Evolutionary conservation across 2,888 invertebrate genomes (phyloP).

Genomic region (Chymomyza caudatula): DNA sequence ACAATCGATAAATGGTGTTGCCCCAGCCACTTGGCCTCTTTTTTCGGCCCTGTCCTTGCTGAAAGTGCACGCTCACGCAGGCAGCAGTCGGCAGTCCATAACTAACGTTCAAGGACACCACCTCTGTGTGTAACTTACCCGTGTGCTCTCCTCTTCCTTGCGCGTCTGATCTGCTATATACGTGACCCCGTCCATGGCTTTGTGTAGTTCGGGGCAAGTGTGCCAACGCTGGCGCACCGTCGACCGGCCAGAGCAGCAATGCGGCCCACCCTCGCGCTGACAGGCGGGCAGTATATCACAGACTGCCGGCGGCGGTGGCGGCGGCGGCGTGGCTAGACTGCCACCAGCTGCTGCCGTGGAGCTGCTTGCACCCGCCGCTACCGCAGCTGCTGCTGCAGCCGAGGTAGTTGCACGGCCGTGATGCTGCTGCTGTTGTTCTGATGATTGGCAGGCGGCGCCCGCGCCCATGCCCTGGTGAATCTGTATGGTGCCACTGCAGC

Average conservation of each 20-base stretch:
- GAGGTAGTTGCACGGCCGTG: constrained; percentile 40
- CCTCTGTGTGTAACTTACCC: constrained; percentile 81
- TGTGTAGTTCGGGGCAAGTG: constrained; percentile 93
- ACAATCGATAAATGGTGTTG: background rate
- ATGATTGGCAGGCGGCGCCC: constrained; percentile 72
- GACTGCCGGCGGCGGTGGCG: constrained; percentile 73
- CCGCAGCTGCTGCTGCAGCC: constrained; percentile 47
- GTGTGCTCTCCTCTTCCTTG: constrained; percentile 93
- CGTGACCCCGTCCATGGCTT: constrained; percentile 94
- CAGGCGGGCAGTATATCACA: constrained; percentile 68
- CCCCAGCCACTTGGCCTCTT: constrained; percentile 30
- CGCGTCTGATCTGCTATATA: constrained; percentile 96
- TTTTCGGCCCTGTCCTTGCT: constrained; percentile 1
- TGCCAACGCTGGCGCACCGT: constrained; percentile 86
- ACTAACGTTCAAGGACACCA: constrained; percentile 2
- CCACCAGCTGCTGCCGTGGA: constrained; percentile 23
- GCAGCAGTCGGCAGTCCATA: background rate
- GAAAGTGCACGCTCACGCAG: too few species aligned
- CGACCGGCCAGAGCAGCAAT: constrained; percentile 79
- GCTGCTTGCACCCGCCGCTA: constrained; percentile 24
- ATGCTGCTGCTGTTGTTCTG: constrained; percentile 57
- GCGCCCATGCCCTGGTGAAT: constrained; percentile 74
- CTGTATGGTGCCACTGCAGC: constrained; percentile 74
- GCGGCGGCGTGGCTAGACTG: constrained; percentile 47
- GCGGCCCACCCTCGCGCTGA: constrained; percentile 78